phyloP scores from a whole-genome alignment of 2,113 vertebrate genomes.

The Otus sunia region DNA sequence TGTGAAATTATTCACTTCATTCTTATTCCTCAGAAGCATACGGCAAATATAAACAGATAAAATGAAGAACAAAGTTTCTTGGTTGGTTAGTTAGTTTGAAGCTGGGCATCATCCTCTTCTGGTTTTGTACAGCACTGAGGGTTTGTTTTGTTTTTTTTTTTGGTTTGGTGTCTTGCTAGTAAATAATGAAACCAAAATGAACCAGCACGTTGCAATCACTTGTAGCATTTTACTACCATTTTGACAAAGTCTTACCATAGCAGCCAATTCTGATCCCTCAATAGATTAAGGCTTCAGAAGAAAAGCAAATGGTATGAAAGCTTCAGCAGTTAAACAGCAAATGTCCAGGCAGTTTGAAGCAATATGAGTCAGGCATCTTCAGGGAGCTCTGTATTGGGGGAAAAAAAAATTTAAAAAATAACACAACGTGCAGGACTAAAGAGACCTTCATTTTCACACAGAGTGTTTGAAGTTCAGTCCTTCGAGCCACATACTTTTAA shows the following conservation, averaged over 20 bases:
- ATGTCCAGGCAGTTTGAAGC: background rate
- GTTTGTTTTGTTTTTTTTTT: background rate
- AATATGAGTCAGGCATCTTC: conserved; percentile 15
- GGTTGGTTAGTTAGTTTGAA: background rate
- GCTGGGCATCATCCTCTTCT: background rate
- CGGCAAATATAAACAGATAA: background rate
- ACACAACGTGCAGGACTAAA: background rate
- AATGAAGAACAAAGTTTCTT: background rate
- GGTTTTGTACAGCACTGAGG: background rate
- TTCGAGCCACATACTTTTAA: background rate
- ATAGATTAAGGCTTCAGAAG: background rate
- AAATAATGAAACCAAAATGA: background rate
- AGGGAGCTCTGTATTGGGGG: background rate
- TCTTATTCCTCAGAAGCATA: background rate
- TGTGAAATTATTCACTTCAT: background rate
- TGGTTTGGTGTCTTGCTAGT: background rate
- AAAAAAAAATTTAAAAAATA: background rate
- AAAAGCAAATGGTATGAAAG: background rate
- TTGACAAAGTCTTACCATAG: conserved; percentile 22
- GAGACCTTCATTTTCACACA: background rate
- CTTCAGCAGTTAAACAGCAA: conserved; percentile 7
- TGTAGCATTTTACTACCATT: background rate
- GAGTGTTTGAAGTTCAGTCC: background rate
- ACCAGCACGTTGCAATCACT: background rate
- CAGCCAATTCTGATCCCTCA: background rate